These are phyloP conservation scores for Neotragus pygmaeus DNA, from an alignment of 2,113 vertebrate genomes.

Conservation along the genomic window DNA sequence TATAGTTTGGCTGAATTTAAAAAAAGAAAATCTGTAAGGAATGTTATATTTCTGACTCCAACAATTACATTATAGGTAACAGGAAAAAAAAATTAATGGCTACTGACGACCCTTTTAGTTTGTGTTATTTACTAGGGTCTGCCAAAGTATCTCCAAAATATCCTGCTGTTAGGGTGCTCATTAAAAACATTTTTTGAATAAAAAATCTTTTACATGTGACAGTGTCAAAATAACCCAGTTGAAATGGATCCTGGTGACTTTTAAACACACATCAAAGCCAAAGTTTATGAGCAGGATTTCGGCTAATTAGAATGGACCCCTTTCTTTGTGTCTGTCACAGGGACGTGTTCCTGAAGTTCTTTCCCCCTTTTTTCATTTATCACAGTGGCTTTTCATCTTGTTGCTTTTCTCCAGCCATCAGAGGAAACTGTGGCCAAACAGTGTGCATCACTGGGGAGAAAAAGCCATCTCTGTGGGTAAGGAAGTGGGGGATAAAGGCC, in stretches of 20 bases:
- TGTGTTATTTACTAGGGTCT: not conserved
- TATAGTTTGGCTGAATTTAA: not conserved
- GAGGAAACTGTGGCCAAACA: constrained; percentile 64
- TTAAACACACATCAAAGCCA: constrained; percentile 16
- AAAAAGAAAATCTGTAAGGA: not conserved
- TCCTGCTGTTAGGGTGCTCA: not conserved
- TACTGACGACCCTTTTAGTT: not conserved
- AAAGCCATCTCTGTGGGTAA: constrained; percentile 55
- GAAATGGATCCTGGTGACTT: constrained; percentile 48
- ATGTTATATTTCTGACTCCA: not conserved
- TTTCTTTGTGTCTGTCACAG: constrained; percentile 44
- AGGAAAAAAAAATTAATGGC: not conserved
- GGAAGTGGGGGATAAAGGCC: not conserved
- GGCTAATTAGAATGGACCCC: constrained; percentile 58
- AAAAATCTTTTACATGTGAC: not conserved
- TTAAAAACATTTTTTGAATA: not conserved
- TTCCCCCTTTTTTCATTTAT: constrained; percentile 61
- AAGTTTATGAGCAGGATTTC: constrained; percentile 37
- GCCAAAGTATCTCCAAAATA: not conserved
- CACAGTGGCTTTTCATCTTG: constrained; percentile 73
- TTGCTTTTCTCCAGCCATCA: constrained; percentile 69
- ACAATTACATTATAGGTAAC: not conserved
- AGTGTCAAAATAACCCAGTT: not conserved
- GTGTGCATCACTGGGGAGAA: constrained; percentile 35
- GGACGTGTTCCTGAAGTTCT: constrained; percentile 35